A percentile compares a stretch with the other conserved stretches of the same genome.
Conservation (phyloP, 2,888 invertebrate species). For the Dryobota labecula region DNA sequence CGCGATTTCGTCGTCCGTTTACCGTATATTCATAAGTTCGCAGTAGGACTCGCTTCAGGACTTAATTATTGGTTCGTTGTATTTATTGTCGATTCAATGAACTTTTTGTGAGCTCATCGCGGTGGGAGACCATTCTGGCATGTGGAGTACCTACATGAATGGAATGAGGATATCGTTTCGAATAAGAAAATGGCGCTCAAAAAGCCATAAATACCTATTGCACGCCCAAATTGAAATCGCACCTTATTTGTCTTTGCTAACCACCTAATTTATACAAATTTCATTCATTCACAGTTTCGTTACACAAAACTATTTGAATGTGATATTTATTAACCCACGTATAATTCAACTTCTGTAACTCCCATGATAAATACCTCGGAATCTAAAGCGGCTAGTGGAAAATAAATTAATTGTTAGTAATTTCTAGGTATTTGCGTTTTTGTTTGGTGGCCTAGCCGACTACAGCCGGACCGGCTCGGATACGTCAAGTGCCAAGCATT, state of each 20-base stretch:
- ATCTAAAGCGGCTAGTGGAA: slow-evolving; percentile 58
- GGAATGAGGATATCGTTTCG: background rate
- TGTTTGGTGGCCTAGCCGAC: slow-evolving; percentile 36
- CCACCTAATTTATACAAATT: background rate
- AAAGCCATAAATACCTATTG: background rate
- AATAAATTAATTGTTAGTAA: slow-evolving; percentile 68
- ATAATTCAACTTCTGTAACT: slow-evolving; percentile 31
- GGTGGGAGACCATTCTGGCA: slow-evolving; percentile 59
- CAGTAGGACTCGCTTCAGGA: slow-evolving; percentile 63
- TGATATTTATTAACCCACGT: background rate
- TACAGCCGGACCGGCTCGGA: slow-evolving; percentile 35
- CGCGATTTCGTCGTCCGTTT: slow-evolving; percentile 59
- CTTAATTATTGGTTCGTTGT: slow-evolving; percentile 70
- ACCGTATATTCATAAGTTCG: slow-evolving; percentile 71
- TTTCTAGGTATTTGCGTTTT: slow-evolving; percentile 67
- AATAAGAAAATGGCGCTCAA: background rate
- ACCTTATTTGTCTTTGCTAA: too few species aligned
- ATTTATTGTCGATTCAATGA: slow-evolving; percentile 60
- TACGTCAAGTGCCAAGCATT: slow-evolving; percentile 58
- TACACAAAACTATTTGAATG: background rate
- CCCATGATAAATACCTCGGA: slow-evolving; percentile 40
- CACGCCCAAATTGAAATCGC: too few species aligned
- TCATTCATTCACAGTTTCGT: background rate
- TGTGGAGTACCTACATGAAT: slow-evolving; percentile 27
- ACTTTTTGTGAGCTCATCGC: slow-evolving; percentile 55